A percentile compares a stretch with the other conserved stretches of the same genome.
Conservation (phyloP, 1,140 invertebrate species). For the Achroia grisella region DNA sequence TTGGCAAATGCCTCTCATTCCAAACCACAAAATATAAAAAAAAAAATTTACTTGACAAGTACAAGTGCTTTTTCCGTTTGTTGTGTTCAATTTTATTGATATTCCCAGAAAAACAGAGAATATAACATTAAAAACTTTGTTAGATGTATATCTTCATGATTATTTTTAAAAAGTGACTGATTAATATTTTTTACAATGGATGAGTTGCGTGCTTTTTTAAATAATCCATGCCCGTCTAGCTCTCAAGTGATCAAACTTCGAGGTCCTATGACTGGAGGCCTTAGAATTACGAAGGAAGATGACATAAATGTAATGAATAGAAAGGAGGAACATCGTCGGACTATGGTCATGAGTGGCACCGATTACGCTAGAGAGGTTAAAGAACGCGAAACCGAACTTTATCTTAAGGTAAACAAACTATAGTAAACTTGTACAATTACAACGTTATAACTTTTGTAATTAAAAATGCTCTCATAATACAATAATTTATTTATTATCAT, state of each 20-base stretch:
- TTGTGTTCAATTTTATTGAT: too few relatives aligned
- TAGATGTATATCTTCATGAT: too few relatives aligned
- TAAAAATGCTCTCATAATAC: too few relatives aligned
- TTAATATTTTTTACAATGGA: conserved; percentile 32
- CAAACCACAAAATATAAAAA: too few relatives aligned
- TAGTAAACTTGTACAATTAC: neutral
- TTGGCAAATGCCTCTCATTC: too few relatives aligned
- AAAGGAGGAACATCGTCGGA: conserved; percentile 43
- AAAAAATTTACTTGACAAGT: too few relatives aligned
- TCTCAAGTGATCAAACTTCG: conserved; percentile 38
- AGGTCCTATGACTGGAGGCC: conserved; percentile 45
- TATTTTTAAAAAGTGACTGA: neutral
- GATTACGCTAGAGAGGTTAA: conserved; percentile 50
- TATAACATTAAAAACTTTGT: too few relatives aligned
- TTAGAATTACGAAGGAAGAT: conserved; percentile 45
- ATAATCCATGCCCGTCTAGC: conserved; percentile 35
- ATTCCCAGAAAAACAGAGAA: too few relatives aligned
- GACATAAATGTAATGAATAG: conserved; percentile 32
- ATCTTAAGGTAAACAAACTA: conserved; percentile 36
- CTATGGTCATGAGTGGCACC: conserved; percentile 36
- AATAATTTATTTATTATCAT: too few relatives aligned
- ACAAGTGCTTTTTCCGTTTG: too few relatives aligned
- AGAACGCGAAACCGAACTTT: conserved; percentile 38
- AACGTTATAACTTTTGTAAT: too few relatives aligned
- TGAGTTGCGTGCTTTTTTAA: conserved; percentile 45